Percentiles rank a stretch among this genome's conserved stretches.
Evolutionary conservation across 2,113 vertebrate genomes (phyloP).

Genomic region (Lipotes vexillifer): DNA sequence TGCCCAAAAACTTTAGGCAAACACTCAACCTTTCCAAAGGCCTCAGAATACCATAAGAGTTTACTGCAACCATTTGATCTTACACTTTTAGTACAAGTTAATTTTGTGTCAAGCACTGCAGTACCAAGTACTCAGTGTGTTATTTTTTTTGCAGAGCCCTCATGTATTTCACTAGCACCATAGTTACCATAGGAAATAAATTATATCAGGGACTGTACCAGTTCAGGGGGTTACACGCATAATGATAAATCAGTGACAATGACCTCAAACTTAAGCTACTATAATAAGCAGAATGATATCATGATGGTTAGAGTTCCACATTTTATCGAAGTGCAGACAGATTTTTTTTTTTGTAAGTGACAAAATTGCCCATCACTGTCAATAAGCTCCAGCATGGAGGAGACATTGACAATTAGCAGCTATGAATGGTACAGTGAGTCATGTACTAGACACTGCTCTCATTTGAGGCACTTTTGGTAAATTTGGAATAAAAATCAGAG

Average conservation of each 20-base stretch:
- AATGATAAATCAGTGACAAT: background rate
- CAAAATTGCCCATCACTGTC: background rate
- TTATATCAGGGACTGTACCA: background rate
- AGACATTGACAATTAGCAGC: background rate
- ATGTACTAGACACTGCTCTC: background rate
- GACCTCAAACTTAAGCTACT: background rate
- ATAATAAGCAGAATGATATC: background rate
- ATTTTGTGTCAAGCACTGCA: conserved; percentile 31
- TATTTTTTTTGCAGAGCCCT: background rate
- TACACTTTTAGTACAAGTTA: conserved; percentile 12
- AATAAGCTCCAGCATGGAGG: background rate
- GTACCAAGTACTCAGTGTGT: background rate
- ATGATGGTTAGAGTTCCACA: background rate
- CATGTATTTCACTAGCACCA: background rate
- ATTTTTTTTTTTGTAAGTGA: background rate
- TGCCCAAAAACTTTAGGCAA: conserved; percentile 41
- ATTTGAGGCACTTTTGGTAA: background rate
- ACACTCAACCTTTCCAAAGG: conserved; percentile 40
- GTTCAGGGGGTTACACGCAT: background rate
- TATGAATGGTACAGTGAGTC: background rate
- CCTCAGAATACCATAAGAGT: conserved; percentile 34
- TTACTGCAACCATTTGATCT: conserved; percentile 41
- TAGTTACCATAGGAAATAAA: background rate
- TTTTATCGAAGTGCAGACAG: background rate
- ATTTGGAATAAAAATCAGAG: background rate